These are phyloP conservation scores for Cyprinodon tularosa DNA, from an alignment of 2,113 vertebrate species.

Conservation along the genomic window DNA sequence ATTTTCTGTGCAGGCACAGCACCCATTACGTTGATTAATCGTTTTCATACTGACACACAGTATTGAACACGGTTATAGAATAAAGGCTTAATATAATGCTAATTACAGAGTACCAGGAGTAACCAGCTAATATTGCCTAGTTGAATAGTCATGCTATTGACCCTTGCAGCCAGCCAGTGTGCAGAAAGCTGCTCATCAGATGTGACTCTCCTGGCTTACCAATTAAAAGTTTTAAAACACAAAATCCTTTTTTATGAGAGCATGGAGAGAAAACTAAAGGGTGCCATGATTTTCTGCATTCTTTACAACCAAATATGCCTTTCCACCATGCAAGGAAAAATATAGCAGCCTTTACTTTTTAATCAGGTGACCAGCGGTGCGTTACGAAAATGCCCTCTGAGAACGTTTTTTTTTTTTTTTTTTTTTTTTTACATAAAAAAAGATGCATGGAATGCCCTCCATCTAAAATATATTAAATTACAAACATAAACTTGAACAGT, in stretches of 20 bases:
- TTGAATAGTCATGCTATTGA: neutral
- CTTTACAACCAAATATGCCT: neutral
- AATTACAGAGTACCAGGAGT: neutral
- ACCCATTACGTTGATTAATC: neutral
- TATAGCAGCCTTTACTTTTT: too few species aligned
- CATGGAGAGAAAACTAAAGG: neutral
- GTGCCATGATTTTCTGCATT: neutral
- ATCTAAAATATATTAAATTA: neutral
- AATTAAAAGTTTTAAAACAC: neutral
- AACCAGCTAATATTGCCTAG: neutral
- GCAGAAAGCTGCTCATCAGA: neutral
- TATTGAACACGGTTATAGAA: too few species aligned
- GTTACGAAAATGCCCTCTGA: neutral
- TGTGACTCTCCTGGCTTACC: neutral
- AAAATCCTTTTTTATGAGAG: neutral
- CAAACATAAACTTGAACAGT: too few species aligned
- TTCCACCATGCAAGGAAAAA: neutral
- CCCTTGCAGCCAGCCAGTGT: neutral
- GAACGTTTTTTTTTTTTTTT: neutral
- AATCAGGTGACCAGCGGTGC: too few species aligned
- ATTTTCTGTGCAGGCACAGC: too few species aligned
- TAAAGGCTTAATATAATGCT: neutral
- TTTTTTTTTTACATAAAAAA: neutral
- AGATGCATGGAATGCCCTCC: neutral
- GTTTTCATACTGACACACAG: neutral